Evolutionary conservation across 2,797 vertebrate species (phyloP), one percentile per base, ranked within the genome.

Genomic region (Chloroceryle inda): DNA sequence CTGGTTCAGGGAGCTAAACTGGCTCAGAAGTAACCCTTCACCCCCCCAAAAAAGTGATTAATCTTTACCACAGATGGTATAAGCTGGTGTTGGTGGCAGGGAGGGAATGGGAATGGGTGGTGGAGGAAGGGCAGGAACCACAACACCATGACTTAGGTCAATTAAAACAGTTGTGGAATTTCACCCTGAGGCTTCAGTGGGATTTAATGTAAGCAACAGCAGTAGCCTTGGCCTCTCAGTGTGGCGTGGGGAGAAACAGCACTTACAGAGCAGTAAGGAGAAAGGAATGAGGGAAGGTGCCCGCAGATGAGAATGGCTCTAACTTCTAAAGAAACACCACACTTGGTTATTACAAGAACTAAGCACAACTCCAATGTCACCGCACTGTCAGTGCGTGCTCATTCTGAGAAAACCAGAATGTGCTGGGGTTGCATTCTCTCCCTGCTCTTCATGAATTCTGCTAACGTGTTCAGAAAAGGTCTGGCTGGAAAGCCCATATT

Each of bases 281-380:
- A 93, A 91, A 94, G 91, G 96, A 95, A 97, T 89, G 94, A 96
- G 78, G 89, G 94, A 95, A 94, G 95, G 92, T 95, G 71, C 86
- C 95, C 31, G 1, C 90, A 76, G 93, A 79, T 6, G 69, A 96
- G 94, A 80, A 44, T 4, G 29, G 79, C 69, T 88, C 40, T 13
- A 14, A 66, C 87, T 92, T 96, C 92, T 91, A 24, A 92, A 92
- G 91, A 76, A 94, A 69, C 85, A 47, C 66, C 84, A 10, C 77
- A 37, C 88, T 94, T 52, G 33, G 85, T 86, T 88, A 94, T 96
- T 89, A 79, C 44, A 55, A 94, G 91, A 92, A 88, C 73, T 40
- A 64, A 89, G 89, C 85, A 58, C 76, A 47, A 66, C 92, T 44
- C 52, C 21, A 88, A 88, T 2, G 27, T 90, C 62, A 55, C 86